Percentiles rank a stretch among this genome's conserved stretches.
phyloP scores from a whole-genome alignment of 2,797 vertebrate genomes.

The Gastrophryne carolinensis region DNA sequence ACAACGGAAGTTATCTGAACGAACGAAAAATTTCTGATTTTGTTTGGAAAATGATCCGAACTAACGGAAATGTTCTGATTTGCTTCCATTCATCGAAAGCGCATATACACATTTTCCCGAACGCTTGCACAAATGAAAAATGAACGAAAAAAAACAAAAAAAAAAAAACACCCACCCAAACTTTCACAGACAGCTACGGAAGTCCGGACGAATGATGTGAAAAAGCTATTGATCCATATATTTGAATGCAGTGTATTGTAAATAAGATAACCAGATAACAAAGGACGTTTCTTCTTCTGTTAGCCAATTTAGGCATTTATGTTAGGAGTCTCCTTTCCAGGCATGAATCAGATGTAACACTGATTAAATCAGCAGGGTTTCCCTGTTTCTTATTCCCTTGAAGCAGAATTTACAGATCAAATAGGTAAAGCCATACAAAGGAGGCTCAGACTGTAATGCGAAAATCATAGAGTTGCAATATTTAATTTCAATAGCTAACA shows the following conservation, averaged over 20 bases:
- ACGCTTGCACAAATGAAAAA: too few relatives aligned
- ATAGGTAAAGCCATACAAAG: background rate
- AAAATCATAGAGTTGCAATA: too few relatives aligned
- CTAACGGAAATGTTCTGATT: too few relatives aligned
- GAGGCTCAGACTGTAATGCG: background rate
- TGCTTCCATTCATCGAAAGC: too few relatives aligned
- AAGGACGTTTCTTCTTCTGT: background rate
- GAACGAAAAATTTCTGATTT: too few relatives aligned
- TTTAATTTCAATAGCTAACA: too few relatives aligned
- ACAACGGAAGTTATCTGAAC: too few relatives aligned
- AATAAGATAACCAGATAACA: background rate
- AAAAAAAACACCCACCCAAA: too few relatives aligned
- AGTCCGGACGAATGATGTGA: background rate
- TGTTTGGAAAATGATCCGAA: too few relatives aligned
- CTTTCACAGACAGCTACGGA: too few relatives aligned
- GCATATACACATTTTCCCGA: too few relatives aligned
- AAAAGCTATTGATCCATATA: background rate
- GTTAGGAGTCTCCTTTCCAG: background rate
- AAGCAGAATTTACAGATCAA: slow-evolving; percentile 8
- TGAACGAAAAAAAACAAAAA: too few relatives aligned
- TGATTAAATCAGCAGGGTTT: slow-evolving; percentile 28
- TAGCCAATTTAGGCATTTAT: background rate
- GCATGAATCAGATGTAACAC: slow-evolving; percentile 5
- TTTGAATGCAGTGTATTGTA: background rate
- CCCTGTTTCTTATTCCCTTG: background rate